Evolutionary conservation across 2,888 invertebrate species (phyloP).

Genomic region (Cantharis lateralis): DNA sequence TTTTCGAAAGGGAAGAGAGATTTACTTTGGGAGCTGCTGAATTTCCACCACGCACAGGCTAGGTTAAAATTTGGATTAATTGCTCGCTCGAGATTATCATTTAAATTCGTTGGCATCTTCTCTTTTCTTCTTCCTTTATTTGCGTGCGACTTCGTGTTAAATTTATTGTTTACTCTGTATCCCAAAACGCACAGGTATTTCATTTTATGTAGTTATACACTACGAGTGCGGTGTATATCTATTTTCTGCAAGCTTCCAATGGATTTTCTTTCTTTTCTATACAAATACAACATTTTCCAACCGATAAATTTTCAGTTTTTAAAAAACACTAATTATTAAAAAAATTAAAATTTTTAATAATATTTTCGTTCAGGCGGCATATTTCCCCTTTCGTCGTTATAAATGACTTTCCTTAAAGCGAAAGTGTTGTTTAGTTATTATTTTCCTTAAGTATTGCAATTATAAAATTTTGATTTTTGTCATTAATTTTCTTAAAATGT

Average conservation of each 20-base stretch:
- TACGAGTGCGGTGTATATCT: neutral
- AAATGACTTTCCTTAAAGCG: neutral
- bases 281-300: neutral
- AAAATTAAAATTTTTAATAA: neutral
- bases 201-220: conserved; percentile 28
- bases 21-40: conserved; percentile 17
- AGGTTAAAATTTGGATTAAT: conserved; percentile 30
- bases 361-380: neutral
- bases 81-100: conserved; percentile 31
- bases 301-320: neutral
- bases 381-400: neutral
- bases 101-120: conserved; percentile 27
- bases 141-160: conserved; percentile 26
- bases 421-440: neutral
- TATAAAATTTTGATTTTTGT: neutral
- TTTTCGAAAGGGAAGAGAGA: conserved; percentile 25
- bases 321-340: neutral
- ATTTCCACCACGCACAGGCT: conserved; percentile 12
- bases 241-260: neutral
- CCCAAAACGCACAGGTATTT: conserved; percentile 34
- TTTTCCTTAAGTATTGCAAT: neutral
- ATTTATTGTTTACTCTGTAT: conserved; percentile 26
- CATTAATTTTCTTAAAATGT: neutral
- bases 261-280: neutral
- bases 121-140: conserved; percentile 26